Percentiles rank a stretch among this genome's conserved stretches.
These are phyloP conservation scores for Myrmecobius fasciatus DNA, from an alignment of 2,113 vertebrate genomes.

Conservation along the genomic window DNA sequence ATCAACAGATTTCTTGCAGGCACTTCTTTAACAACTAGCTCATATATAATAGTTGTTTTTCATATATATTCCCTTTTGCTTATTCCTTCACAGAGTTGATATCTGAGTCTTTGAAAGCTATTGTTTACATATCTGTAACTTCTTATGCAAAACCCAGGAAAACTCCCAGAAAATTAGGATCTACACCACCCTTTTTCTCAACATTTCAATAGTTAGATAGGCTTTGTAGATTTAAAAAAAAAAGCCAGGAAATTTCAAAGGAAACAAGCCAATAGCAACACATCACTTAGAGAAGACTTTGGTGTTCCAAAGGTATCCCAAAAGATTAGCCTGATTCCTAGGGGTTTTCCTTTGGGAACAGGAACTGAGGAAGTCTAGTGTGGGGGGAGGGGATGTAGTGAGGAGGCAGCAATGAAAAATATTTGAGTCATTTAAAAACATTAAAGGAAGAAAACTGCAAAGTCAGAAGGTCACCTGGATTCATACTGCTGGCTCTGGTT, in stretches of 20 bases:
- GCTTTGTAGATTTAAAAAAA: conserved; percentile 27
- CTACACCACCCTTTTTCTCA: background rate
- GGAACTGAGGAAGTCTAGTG: background rate
- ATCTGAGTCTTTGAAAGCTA: conserved; percentile 55
- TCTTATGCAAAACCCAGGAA: conserved; percentile 57
- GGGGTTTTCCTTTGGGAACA: background rate
- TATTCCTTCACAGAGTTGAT: conserved; percentile 50
- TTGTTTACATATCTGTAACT: background rate
- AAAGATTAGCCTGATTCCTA: background rate
- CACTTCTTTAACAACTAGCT: conserved; percentile 24
- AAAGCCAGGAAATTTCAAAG: conserved; percentile 2
- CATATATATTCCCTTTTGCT: conserved; percentile 50
- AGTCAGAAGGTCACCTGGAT: background rate
- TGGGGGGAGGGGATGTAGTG: background rate
- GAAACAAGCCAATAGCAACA: background rate
- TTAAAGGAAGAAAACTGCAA: background rate
- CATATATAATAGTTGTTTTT: conserved; percentile 59
- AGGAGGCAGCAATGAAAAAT: background rate
- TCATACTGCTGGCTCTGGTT: background rate
- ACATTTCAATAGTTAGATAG: conserved; percentile 63
- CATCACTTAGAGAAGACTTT: background rate
- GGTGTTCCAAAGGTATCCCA: background rate
- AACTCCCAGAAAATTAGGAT: conserved; percentile 61
- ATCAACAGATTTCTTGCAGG: conserved; percentile 56
- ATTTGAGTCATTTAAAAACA: background rate